Percentiles rank a stretch among this genome's conserved stretches.
phyloP scores from a whole-genome alignment of 2,888 invertebrate genomes.

The Tetropium fuscum region DNA sequence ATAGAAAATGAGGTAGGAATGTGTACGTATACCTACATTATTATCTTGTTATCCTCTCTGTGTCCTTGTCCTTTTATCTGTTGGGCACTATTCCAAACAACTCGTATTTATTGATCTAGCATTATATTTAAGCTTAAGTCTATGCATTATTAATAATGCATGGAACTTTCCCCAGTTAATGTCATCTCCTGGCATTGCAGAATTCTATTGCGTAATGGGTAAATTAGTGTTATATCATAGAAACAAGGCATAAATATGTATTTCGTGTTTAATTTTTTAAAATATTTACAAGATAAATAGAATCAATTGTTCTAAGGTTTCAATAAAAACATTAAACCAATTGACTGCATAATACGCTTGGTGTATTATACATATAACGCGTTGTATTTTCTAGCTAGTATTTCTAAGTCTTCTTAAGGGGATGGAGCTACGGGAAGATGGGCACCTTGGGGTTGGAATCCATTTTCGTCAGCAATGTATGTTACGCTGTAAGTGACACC shows the following conservation, averaged over 20 bases:
- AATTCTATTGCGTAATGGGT: conserved; percentile 30
- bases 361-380: background rate
- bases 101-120: background rate
- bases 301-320: conserved; percentile 4
- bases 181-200: conserved; percentile 34
- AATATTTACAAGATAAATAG: conserved; percentile 39
- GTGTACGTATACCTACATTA: too few species aligned
- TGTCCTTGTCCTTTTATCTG: background rate
- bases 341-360: background rate
- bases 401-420: conserved; percentile 1
- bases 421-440: conserved; percentile 56
- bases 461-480: conserved; percentile 66
- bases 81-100: background rate
- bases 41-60: too few species aligned
- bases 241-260: background rate
- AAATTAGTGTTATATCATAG: conserved; percentile 35
- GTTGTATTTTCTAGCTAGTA: conserved; percentile 12
- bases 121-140: background rate
- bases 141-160: conserved; percentile 27
- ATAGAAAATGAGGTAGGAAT: too few species aligned
- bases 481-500: conserved; percentile 74
- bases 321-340: background rate
- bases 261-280: conserved; percentile 23
- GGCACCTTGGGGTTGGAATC: background rate
- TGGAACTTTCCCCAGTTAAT: conserved; percentile 38